phyloP scores from a whole-genome alignment of 2,113 vertebrate genomes.

The Leptobrachium ailaonicum region DNA sequence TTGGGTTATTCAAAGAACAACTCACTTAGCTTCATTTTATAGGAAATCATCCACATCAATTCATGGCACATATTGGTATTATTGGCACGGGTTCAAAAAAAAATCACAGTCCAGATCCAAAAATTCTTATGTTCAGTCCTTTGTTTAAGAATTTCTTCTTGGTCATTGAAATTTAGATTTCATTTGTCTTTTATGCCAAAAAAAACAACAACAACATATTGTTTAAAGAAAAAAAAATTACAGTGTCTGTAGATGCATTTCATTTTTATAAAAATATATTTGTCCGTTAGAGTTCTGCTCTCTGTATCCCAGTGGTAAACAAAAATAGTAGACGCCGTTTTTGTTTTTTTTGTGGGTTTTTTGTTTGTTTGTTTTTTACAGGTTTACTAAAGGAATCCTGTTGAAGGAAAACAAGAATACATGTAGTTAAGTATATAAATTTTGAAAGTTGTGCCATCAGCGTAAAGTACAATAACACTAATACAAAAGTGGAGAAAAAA shows the following conservation, averaged over 20 bases:
- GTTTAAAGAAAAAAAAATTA: conserved; percentile 54
- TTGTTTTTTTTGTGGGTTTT: conserved; percentile 77
- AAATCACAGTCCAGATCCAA: conserved; percentile 73
- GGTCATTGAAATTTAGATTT: conserved; percentile 27
- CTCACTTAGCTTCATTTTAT: conserved; percentile 51
- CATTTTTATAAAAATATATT: conserved; percentile 97
- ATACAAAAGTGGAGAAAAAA: too few relatives aligned
- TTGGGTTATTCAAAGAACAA: conserved; percentile 36
- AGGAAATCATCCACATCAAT: conserved; percentile 69
- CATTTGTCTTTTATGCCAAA: conserved; percentile 56
- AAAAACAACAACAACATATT: conserved; percentile 52
- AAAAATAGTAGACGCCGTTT: conserved; percentile 75
- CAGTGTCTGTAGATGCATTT: conserved; percentile 71
- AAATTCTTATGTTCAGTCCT: conserved; percentile 56
- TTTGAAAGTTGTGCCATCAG: too few relatives aligned
- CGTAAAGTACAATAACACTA: too few relatives aligned
- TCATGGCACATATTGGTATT: conserved; percentile 99
- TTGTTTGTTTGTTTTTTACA: conserved; percentile 69
- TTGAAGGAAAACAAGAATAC: conserved; percentile 55
- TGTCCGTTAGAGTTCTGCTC: conserved; percentile 84
- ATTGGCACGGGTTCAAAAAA: conserved; percentile 97
- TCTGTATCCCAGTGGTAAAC: conserved; percentile 79
- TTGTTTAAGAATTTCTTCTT: conserved; percentile 36
- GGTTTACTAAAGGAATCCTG: conserved; percentile 90
- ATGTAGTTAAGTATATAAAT: too few relatives aligned